These are phyloP conservation scores for Haliaeetus leucogaster DNA, from an alignment of 2,113 vertebrate species.

Conservation along the genomic window DNA sequence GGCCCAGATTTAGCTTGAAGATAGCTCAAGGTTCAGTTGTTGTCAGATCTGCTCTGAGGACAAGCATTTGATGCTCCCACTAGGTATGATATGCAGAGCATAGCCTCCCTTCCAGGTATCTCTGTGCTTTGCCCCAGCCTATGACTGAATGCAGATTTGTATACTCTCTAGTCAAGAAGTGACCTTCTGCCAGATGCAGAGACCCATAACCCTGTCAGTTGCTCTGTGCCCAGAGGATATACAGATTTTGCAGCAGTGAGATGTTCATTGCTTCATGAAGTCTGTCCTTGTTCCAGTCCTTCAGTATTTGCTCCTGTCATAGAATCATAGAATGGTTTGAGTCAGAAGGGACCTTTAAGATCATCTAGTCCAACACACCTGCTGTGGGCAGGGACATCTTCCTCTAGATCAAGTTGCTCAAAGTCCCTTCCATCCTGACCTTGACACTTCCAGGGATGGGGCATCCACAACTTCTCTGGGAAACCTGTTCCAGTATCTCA, in stretches of 20 bases:
- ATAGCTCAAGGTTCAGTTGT: not conserved
- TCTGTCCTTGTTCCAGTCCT: not conserved
- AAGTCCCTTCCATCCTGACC: not conserved
- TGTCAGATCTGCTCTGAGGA: not conserved
- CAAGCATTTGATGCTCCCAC: not conserved
- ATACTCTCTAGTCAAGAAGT: not conserved
- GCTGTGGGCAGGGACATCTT: not conserved
- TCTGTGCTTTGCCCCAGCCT: not conserved
- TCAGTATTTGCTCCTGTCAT: not conserved
- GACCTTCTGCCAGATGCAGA: not conserved
- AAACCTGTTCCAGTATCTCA: not conserved
- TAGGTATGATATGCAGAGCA: not conserved
- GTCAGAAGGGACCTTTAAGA: not conserved
- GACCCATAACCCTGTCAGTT: not conserved
- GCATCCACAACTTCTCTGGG: not conserved
- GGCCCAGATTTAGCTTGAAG: not conserved
- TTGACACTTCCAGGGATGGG: not conserved
- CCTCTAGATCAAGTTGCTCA: not conserved
- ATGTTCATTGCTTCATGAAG: not conserved
- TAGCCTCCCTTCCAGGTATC: not conserved
- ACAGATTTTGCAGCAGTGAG: not conserved
- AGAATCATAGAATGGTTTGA: not conserved
- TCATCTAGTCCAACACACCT: not conserved
- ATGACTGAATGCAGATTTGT: not conserved
- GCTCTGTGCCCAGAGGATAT: not conserved